Evolutionary conservation across 2,888 invertebrate genomes (phyloP), one percentile per base, ranked within the genome.

Genomic region (Diarsia dahlii): DNA sequence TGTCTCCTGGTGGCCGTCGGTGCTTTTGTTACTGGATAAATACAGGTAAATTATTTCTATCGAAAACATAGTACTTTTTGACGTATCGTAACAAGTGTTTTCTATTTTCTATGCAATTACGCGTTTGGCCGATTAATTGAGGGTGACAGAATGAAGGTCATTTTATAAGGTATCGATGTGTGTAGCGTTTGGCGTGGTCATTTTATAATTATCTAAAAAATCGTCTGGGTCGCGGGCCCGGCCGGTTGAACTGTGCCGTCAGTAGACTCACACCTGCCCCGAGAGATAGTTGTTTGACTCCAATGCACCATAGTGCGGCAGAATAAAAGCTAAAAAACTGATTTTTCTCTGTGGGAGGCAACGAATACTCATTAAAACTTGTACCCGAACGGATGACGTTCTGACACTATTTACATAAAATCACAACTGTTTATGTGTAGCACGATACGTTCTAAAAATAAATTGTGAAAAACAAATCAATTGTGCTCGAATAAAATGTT

Each of bases 1-100:
- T 92, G 95, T 94, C 94, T 94, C 92, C 94, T 93, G 93, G 94
- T 94, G 95, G 94, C 93, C 94, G 94, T 93, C 87, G 92, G 94
- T 93, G 96, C 96, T 96, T 95, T 96, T 96, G 95, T 96, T 95
- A 92, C 93, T 94, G 94, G 94, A 96, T 95, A 96, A 96, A 96
- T 96, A 96, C 93, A 96, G 96, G 96, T 96, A 96, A 96, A 95
- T 93, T 94, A 94, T 93, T 95, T 94, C 93, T 89, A 92, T 92
- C 89, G 89, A 94, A 95, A 95, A 95, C 95, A 94, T 94, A 92
- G 91, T 93, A 95, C 93, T 94, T 95, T 95, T 95, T 96, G 96
- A 96, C 95, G 94, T 93, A 93, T 95, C 93, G 91, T 94, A 95
- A 94, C 95, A 96, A 95, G 96, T 96, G 95, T 95, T 96, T 94